Evolutionary conservation across 2,888 invertebrate species (phyloP).

Genomic region (Seira sanloemensis): DNA sequence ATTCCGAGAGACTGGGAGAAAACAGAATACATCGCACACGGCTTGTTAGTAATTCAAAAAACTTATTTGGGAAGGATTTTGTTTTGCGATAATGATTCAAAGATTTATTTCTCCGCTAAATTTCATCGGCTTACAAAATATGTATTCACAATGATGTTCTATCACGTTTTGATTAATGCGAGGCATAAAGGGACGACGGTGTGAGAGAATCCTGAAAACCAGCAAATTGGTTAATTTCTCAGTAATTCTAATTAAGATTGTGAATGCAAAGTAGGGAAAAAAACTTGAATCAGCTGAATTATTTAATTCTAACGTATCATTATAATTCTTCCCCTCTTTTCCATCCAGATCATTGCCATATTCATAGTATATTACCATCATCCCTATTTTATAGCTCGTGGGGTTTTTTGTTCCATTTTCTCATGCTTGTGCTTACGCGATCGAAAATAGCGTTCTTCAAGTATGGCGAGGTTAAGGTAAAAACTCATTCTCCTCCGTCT

Average conservation of each 20-base stretch:
- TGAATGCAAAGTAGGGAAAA: not conserved
- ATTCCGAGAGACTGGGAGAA: not conserved
- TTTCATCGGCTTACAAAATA: too few species aligned
- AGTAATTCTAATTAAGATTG: not conserved
- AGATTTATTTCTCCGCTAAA: too few species aligned
- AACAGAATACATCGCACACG: not conserved
- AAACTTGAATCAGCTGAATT: not conserved
- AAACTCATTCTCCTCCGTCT: slow-evolving; percentile 47
- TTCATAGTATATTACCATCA: slow-evolving; percentile 26
- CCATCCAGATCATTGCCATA: slow-evolving; percentile 59
- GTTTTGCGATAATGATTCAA: too few species aligned
- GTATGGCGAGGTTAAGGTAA: slow-evolving; percentile 51
- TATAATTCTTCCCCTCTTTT: not conserved
- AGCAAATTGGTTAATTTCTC: not conserved
- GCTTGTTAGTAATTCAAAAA: too few species aligned
- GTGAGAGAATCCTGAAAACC: too few species aligned
- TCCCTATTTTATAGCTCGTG: not conserved
- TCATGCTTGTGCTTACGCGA: not conserved
- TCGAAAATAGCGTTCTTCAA: not conserved
- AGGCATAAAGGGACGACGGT: too few species aligned
- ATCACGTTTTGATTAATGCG: not conserved
- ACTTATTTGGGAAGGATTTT: too few species aligned
- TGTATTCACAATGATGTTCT: too few species aligned
- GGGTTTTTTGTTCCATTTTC: not conserved
- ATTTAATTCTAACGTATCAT: too few species aligned